phyloP scores from a whole-genome alignment of 1,140 invertebrate genomes.

The Diuraphis noxia region DNA sequence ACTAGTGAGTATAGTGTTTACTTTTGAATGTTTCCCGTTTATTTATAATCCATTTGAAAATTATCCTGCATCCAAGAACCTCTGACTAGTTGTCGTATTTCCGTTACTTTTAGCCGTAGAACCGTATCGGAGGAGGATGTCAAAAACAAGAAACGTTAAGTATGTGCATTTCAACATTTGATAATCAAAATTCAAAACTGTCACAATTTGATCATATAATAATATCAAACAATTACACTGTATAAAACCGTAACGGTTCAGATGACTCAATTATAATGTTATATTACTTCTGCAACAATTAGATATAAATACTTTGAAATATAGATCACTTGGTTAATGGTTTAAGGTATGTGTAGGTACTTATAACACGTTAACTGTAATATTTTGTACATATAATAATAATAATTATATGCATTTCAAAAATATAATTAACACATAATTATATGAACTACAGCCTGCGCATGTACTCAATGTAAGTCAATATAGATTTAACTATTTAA shows the following conservation, averaged over 20 bases:
- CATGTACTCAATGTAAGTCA: not conserved
- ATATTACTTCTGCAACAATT: not conserved
- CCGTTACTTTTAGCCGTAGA: conserved; percentile 22
- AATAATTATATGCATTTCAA: not conserved
- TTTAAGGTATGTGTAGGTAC: too few relatives aligned
- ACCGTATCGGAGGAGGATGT: conserved; percentile 29
- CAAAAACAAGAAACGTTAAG: conserved; percentile 26
- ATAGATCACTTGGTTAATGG: not conserved
- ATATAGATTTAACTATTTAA: not conserved
- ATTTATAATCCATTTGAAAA: conserved; percentile 21
- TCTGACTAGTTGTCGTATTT: not conserved
- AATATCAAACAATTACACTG: not conserved
- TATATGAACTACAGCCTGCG: not conserved
- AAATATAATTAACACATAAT: not conserved
- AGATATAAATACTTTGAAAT: not conserved
- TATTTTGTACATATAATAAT: not conserved
- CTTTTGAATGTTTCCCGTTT: not conserved
- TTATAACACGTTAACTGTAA: not conserved
- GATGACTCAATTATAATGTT: conserved; percentile 2
- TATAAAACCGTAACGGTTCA: conserved; percentile 6
- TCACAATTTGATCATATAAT: not conserved
- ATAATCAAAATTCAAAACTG: conserved; percentile 19
- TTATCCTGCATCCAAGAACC: not conserved
- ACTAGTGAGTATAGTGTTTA: conserved; percentile 13
- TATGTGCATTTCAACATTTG: not conserved